Evolutionary conservation across 2,888 invertebrate genomes (phyloP).

Genomic region (Listrodromus nycthemerus): DNA sequence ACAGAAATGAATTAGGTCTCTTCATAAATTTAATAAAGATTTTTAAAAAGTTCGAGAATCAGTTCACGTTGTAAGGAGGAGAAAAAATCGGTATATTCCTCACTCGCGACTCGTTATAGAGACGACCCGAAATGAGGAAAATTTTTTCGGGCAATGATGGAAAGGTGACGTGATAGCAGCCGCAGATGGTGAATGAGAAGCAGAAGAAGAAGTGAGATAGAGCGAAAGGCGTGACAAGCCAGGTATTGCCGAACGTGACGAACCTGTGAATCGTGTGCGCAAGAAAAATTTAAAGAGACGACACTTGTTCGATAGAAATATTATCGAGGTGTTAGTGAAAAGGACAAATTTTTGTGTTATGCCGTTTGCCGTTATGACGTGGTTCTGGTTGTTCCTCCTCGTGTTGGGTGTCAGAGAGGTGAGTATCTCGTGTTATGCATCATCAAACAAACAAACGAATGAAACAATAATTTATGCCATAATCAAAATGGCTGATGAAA

Average conservation of each 20-base stretch:
- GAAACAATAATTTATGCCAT: no score
- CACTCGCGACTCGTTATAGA: conserved; percentile 24
- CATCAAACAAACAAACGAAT: no score
- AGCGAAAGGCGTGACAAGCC: conserved; percentile 24
- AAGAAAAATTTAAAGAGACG: conserved; percentile 1
- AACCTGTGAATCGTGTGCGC: conserved; percentile 16
- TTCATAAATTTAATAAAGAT: not conserved
- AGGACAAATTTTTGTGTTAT: conserved; percentile 67
- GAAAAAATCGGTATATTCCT: conserved; percentile 6
- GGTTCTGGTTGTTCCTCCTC: conserved; percentile 66
- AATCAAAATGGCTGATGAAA: not conserved
- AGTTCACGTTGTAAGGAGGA: not conserved
- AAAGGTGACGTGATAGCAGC: conserved; percentile 69
- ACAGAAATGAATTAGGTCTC: not conserved
- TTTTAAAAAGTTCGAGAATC: conserved; percentile 11
- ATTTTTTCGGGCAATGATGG: conserved; percentile 64
- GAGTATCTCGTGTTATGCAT: conserved; percentile 45
- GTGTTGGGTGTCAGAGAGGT: conserved; percentile 67
- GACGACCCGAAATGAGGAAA: conserved; percentile 66
- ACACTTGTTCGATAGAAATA: not conserved
- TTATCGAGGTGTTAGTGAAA: conserved; percentile 68
- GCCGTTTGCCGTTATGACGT: conserved; percentile 52
- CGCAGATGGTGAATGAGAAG: conserved; percentile 39
- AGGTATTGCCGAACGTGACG: conserved; percentile 35
- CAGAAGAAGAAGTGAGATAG: conserved; percentile 25